Evolutionary conservation across 2,113 vertebrate genomes (phyloP), one percentile per base, ranked within the genome.

Genomic region (Vulpes ferrilata): DNA sequence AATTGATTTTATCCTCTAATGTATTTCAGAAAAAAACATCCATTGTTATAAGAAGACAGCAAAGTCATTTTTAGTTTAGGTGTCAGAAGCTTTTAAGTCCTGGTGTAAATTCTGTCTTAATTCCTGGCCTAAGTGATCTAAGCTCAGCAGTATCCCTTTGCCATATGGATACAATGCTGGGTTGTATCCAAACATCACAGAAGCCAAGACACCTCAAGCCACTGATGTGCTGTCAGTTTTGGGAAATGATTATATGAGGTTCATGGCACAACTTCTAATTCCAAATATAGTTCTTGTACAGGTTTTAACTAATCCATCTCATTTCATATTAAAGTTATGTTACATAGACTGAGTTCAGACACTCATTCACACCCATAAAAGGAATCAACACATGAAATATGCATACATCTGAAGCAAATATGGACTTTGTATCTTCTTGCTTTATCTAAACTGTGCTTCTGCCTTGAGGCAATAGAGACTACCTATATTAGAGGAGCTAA

Each of bases 241-340:
- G 23, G 30, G 22, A 76, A 86, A 65, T 55, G 80, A 76, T 55
- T 81, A 38, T 64, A 30, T 90, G 22, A 93, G 71, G 59, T n/a
- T 53, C 73, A 53, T 55, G 73, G 64, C 20, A n/a, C 12, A 8
- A 79, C 65, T 55, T 38, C 5, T 57, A 83, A 69, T 51, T 13
- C 51, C 76, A 82, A 8, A 53, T 25, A 60, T 6, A 38, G 73
- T 84, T 83, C 32, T 62, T 53, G 11, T 38, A 35, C n/a, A 84
- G 69, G 35, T 30, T 59, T 84, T 82, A 92, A 83, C 57, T 87
- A 87, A 87, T 53, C 83, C 27, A 60, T 59, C 35, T 81, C 27
- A 80, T 12, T 73, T 87, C 20, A 80, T 64, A 80, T 43, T 62
- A 32, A 79, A 13, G 8, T 69, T 59, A 71, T 19, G n/a, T 74